Conservation (phyloP, 2,113 vertebrate species). For the Ictalurus furcatus region DNA sequence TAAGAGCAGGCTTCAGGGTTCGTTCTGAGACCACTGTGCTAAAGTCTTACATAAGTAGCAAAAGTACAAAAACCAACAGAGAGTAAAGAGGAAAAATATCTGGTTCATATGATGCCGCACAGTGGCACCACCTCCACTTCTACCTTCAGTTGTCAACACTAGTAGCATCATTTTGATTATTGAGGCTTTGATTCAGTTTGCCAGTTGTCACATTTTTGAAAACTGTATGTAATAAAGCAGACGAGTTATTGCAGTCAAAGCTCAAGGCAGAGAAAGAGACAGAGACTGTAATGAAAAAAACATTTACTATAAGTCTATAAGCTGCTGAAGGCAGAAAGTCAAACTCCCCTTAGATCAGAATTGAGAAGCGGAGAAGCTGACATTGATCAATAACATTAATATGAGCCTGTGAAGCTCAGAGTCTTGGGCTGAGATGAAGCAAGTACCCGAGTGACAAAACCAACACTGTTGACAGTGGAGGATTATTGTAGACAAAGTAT, state of each 20-base stretch:
- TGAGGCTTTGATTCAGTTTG: constrained; percentile 73
- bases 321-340: constrained; percentile 34
- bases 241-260: constrained; percentile 65
- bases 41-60: constrained; percentile 1
- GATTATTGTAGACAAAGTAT: constrained; percentile 47
- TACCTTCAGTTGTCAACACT: constrained; percentile 68
- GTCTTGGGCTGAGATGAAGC: constrained; percentile 59
- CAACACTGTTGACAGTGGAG: constrained; percentile 50
- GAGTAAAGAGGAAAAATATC: constrained; percentile 52
- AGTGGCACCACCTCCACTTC: constrained; percentile 56
- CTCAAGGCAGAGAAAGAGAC: constrained; percentile 51
- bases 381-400: constrained; percentile 76
- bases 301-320: constrained; percentile 53
- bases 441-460: constrained; percentile 49
- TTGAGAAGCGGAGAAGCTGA: constrained; percentile 60
- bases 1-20: background rate
- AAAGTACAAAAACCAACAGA: constrained; percentile 6
- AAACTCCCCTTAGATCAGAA: constrained; percentile 51
- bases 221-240: constrained; percentile 71
- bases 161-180: constrained; percentile 68
- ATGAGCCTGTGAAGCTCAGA: constrained; percentile 56
- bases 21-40: background rate
- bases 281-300: constrained; percentile 54
- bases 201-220: constrained; percentile 70
- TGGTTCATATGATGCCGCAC: constrained; percentile 69